Base-by-base conservation (phyloP, 64 coral and sea anemone genomes). In the Actinia tenebrosa region DNA sequence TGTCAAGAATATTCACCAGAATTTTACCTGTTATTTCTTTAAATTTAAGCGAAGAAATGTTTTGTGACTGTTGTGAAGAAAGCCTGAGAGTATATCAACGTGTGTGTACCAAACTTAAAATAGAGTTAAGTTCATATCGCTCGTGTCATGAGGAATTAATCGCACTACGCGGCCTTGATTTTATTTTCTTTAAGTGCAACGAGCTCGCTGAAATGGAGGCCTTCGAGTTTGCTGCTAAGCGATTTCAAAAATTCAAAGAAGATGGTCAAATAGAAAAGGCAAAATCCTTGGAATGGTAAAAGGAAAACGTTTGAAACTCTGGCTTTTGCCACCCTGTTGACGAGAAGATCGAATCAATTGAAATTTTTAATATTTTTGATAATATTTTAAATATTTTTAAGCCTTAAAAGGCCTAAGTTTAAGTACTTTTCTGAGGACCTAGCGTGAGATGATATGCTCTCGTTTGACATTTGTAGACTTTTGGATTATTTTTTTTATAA, bases 1-100 rank as follows among this genome's bases (percentile, higher is more conserved):
- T 89, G 56, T 8, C 87, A 66, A 89, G 87, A 89, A 45, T 64
- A 25, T 89, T 89, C 52, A 64, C 56, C 45, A 56, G 52, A 82
- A 89, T 22, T 82, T 25, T 89, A 22, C 13, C 17, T 61, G 60
- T 61, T 61, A 45, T 64, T 50, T 82, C 87, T 50, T 64, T 89
- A 37, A 63, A 77, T 82, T 18, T 82, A 18, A 89, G 52, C 45
- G 78, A 89, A 77, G 10, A 87, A 82, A n/a, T 89, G 26, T 89
- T 53, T 64, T 25, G 30, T 3, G 56, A 82, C 10, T 89, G 78
- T 26, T 89, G 77, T 19, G 13, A 89, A 64, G 77, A 17, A 82
- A 64, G 77, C 87, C 87, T 89, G 14, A 23, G 53, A 1, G 2
- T 89, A 17, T 89, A 82, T 82, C 87, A 89, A 56, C 16, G 17